Evolutionary conservation across 2,888 invertebrate genomes (phyloP).

Genomic region (Allophyes oxyacanthae): DNA sequence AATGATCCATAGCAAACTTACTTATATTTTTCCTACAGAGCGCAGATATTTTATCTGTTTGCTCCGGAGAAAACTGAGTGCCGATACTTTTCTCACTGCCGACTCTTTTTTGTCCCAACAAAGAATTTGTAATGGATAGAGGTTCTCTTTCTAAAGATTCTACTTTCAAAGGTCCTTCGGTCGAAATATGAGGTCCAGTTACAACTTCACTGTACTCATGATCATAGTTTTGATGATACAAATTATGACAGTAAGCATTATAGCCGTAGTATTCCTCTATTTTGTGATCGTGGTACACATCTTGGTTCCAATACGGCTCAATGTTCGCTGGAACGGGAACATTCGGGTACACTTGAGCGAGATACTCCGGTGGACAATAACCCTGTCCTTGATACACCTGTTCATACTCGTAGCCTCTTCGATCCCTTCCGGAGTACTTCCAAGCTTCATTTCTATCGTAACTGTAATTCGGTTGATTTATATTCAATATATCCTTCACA

Average conservation of each 20-base stretch:
- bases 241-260: constrained; percentile 78
- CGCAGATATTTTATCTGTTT: constrained; percentile 59
- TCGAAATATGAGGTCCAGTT: constrained; percentile 47
- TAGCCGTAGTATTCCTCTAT: constrained; percentile 81
- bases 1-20: constrained; percentile 62
- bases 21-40: constrained; percentile 73
- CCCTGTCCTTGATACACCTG: constrained; percentile 68
- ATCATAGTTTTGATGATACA: constrained; percentile 79
- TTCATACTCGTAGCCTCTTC: constrained; percentile 73
- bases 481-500: constrained; percentile 83
- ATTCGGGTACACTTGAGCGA: constrained; percentile 74
- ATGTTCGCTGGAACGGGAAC: constrained; percentile 73
- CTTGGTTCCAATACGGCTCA: constrained; percentile 79
- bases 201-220: constrained; percentile 66
- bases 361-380: constrained; percentile 76
- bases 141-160: constrained; percentile 59
- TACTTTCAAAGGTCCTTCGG: constrained; percentile 60
- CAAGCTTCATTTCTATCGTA: constrained; percentile 78
- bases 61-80: constrained; percentile 42
- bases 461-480: constrained; percentile 72
- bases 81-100: constrained; percentile 48
- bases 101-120: constrained; percentile 42
- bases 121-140: constrained; percentile 34
- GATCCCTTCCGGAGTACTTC: constrained; percentile 74
- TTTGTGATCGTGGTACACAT: constrained; percentile 76